Evolutionary conservation across 2,888 invertebrate species (phyloP), one percentile per base, ranked within the genome.

Genomic region (Brachyptera risi): DNA sequence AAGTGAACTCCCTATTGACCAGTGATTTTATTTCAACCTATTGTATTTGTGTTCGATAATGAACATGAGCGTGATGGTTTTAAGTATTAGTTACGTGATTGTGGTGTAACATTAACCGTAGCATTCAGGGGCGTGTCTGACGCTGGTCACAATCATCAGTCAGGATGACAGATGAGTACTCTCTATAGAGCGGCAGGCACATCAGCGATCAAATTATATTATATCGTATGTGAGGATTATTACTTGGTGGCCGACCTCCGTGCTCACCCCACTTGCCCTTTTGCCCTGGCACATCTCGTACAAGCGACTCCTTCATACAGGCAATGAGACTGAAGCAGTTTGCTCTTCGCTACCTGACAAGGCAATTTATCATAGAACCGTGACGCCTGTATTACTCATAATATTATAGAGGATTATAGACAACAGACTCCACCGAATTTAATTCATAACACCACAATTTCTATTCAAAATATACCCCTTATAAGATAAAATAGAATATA

Each of bases 381-480:
- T 42, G 19, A 21, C 42, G 42, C 42, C 42, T 42, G 17, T 42
- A 42, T 42, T 5, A 17, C n/a, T 7, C n/a, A 42, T 21, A 17
- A 11, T 21, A 42, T 42, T 42, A 42, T n/a, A n/a, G n/a, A n/a
- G n/a, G n/a, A n/a, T n/a, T n/a, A 21, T 42, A 17, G 2, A 13
- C 42, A 42, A 21, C 42, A 47, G 24, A 47, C 23, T 47, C 47
- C 24, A 47, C 47, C n/a, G 24, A 47, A 47, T 47, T 47, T 47
- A 21, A 47, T 47, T 47, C 47, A 47, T 23, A 9, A 24, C 47
- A 24, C 47, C 23, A 24, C 17, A 24, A n/a, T 47, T 47, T 47
- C 47, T 13, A 21, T 47, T 47, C 47, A 44, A 9, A 9, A 13
- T 2, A 4, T 17, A 47, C 11, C 5, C 5, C 31, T 5, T n/a